These are phyloP conservation scores for Bombylius major DNA, from an alignment of 2,888 invertebrate genomes.

Conservation along the genomic window DNA sequence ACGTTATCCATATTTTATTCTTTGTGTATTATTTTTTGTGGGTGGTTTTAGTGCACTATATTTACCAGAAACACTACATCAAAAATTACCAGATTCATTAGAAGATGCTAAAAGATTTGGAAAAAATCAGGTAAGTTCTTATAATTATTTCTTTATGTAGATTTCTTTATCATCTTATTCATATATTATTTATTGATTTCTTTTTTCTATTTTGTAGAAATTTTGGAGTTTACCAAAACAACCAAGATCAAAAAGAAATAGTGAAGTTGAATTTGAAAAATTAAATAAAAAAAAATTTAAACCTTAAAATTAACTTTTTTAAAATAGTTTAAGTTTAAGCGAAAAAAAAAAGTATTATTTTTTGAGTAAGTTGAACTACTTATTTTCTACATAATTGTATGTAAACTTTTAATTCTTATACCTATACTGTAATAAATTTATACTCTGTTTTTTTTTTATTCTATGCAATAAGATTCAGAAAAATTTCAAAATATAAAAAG, in stretches of 20 bases:
- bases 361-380: too few relatives aligned
- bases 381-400: too few relatives aligned
- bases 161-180: background rate
- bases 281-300: slow-evolving; percentile 22
- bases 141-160: background rate
- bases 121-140: slow-evolving; percentile 29
- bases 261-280: slow-evolving; percentile 13
- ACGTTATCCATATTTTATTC: slow-evolving; percentile 36
- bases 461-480: too few relatives aligned
- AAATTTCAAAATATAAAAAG: too few relatives aligned
- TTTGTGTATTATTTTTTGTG: slow-evolving; percentile 34
- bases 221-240: slow-evolving; percentile 35
- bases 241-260: slow-evolving; percentile 17
- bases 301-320: slow-evolving; percentile 3
- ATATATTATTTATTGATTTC: slow-evolving; percentile 7
- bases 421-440: too few relatives aligned
- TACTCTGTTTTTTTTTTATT: too few relatives aligned
- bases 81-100: slow-evolving; percentile 49
- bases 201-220: slow-evolving; percentile 27
- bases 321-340: too few relatives aligned
- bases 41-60: slow-evolving; percentile 40
- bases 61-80: slow-evolving; percentile 51
- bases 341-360: too few relatives aligned
- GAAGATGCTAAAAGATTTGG: slow-evolving; percentile 48
- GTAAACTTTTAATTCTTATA: too few relatives aligned